Base-by-base conservation (phyloP, 2,797 vertebrate species). In the Alcedo atthis region DNA sequence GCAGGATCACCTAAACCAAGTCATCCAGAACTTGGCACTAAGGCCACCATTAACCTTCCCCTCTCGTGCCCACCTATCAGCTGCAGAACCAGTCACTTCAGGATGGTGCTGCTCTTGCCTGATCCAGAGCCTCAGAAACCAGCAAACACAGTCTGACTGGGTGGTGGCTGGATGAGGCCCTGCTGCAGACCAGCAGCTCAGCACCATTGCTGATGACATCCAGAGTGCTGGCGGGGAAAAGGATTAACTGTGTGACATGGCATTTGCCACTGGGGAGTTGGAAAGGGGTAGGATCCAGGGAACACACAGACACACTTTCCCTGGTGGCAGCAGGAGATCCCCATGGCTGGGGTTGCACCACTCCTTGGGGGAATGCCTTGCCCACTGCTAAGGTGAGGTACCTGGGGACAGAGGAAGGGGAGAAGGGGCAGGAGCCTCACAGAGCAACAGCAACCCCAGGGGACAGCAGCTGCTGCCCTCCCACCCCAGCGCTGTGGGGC, bases 101-200 rank as follows among this genome's bases (percentile, higher is more conserved):
- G 53, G 35, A 22, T 2, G 8, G 40, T 33, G 18, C 46, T 89
- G 19, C n/a, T 77, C 40, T 53, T 20, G 24, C 13, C 35, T 57
- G 40, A 73, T 33, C 37, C 48, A 80, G 82, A 93, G 67, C 58
- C 25, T 21, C 17, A 3, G 14, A 59, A 85, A 20, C 57, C 51
- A 40, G 24, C n/a, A 32, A 26, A 42, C 30, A 8, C 10, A 0
- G 0, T 25, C 32, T 40, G 28, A 43, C 25, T 6, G 17, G 30
- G 15, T 9, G 28, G 32, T 30, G 16, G 33, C 7, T 59, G n/a
- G 51, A 45, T 30, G n/a, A 45, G 62, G 15, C 43, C 25, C 49
- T 40, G 45, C 45, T 59, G 74, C 63, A 85, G 40, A 64, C 8
- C 40, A 8, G 48, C 5, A 5, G 80, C 7, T 63, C 91, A 71